These are phyloP conservation scores for Oscheius sp. DNA, from an alignment of 2,888 invertebrate genomes.

Conservation along the genomic window DNA sequence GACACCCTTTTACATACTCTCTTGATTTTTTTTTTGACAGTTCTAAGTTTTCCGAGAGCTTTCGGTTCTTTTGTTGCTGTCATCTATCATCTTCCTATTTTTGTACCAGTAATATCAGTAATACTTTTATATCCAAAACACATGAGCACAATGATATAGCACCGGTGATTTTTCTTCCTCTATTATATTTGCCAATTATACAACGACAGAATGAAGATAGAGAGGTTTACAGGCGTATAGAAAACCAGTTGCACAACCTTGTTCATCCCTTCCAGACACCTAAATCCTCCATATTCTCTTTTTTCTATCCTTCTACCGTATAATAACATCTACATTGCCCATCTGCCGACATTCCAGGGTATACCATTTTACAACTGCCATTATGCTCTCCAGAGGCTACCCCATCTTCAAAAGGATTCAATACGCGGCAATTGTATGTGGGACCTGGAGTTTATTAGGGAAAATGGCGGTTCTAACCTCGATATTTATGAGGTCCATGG, in stretches of 20 bases:
- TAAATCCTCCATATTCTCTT: conserved; percentile 25
- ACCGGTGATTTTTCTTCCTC: background rate
- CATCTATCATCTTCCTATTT: no score
- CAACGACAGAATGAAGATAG: conserved; percentile 36
- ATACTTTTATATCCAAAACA: no score
- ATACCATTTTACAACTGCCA: conserved; percentile 44
- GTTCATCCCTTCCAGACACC: conserved; percentile 50
- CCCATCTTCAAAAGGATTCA: conserved; percentile 52
- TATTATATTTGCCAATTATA: conserved; percentile 4
- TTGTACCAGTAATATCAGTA: background rate
- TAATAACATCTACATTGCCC: conserved; percentile 48
- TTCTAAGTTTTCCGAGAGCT: no score
- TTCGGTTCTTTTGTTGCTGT: no score
- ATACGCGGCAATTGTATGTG: conserved; percentile 51
- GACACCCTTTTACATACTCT: no score
- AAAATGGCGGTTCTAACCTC: conserved; percentile 9
- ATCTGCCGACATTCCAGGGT: conserved; percentile 50
- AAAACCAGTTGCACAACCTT: conserved; percentile 53
- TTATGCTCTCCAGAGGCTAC: conserved; percentile 44
- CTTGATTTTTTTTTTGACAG: no score
- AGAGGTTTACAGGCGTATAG: conserved; percentile 44
- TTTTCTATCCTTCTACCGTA: conserved; percentile 32
- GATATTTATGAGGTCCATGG: conserved; percentile 23
- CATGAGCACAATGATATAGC: background rate
- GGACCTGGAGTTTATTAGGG: conserved; percentile 33